Percentiles rank a stretch among this genome's conserved stretches.
Evolutionary conservation across 1,140 invertebrate species (phyloP).

Genomic region (Platorchestia sp.): DNA sequence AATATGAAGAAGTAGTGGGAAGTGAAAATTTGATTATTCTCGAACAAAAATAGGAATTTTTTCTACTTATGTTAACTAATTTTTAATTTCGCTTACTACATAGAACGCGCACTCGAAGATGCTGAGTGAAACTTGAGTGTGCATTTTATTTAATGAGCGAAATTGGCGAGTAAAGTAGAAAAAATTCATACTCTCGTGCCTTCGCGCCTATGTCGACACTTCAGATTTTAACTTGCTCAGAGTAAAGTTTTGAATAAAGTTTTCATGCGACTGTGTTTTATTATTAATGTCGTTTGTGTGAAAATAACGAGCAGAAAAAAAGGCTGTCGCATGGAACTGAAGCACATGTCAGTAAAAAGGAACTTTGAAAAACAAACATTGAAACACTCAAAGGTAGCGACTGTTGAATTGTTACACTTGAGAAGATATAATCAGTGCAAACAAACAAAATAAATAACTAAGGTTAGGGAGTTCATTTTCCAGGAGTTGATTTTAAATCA

Average conservation of each 20-base stretch:
- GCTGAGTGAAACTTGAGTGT: too few species aligned
- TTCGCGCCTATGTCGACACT: too few species aligned
- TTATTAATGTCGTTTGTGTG: too few species aligned
- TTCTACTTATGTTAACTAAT: too few species aligned
- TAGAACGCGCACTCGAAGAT: neutral
- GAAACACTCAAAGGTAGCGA: neutral
- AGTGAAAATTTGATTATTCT: neutral
- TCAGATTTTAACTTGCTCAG: too few species aligned
- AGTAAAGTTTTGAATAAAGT: too few species aligned
- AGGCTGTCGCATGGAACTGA: neutral
- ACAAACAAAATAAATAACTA: neutral
- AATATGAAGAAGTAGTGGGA: neutral
- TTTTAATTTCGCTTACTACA: too few species aligned
- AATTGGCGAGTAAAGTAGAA: neutral
- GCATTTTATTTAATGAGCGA: too few species aligned
- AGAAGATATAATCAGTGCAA: neutral
- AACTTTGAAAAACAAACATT: neutral
- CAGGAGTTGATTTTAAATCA: neutral
- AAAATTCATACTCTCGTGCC: neutral
- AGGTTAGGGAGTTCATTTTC: neutral
- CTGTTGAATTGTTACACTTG: neutral
- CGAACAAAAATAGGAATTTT: too few species aligned
- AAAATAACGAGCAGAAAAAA: too few species aligned
- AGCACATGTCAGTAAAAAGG: neutral
- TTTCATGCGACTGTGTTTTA: too few species aligned